Conservation (phyloP, 2,797 vertebrate species). For the Pantherophis alleghaniensis region DNA sequence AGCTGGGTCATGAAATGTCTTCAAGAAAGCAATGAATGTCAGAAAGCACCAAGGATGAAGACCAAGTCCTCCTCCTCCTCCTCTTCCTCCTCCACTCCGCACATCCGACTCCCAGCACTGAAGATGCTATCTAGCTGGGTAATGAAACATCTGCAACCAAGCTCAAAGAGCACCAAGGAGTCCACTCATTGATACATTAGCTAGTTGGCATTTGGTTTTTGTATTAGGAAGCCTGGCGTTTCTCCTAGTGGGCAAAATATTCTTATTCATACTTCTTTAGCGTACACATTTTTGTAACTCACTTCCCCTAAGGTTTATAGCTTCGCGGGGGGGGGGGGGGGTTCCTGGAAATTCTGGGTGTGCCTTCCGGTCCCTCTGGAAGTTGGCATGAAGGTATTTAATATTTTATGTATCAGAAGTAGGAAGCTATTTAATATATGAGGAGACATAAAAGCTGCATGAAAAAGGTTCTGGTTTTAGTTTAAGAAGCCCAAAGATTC, state of each 20-base stretch:
- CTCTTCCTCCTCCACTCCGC: not conserved
- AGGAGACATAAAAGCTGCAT: not conserved
- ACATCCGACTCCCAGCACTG: not conserved
- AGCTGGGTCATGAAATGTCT: not conserved
- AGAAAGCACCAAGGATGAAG: not conserved
- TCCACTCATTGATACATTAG: not conserved
- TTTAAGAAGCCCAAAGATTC: not conserved
- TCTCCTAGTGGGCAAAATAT: not conserved
- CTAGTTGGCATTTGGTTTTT: not conserved
- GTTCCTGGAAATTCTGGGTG: not conserved
- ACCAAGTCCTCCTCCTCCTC: not conserved
- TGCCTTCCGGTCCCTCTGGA: not conserved
- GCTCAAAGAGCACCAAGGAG: not conserved
- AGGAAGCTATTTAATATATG: not conserved
- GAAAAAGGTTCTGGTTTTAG: not conserved
- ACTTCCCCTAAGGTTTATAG: not conserved
- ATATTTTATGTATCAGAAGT: not conserved
- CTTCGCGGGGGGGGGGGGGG: not conserved
- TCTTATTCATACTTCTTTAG: not conserved
- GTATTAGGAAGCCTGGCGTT: not conserved
- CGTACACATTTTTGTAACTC: not conserved
- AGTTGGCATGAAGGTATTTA: not conserved
- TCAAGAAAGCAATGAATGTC: not conserved
- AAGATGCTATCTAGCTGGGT: not conserved
- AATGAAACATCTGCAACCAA: not conserved